Percentiles rank a stretch among this genome's conserved stretches.
Evolutionary conservation across 2,797 vertebrate genomes (phyloP).

Genomic region (Falco biarmicus): DNA sequence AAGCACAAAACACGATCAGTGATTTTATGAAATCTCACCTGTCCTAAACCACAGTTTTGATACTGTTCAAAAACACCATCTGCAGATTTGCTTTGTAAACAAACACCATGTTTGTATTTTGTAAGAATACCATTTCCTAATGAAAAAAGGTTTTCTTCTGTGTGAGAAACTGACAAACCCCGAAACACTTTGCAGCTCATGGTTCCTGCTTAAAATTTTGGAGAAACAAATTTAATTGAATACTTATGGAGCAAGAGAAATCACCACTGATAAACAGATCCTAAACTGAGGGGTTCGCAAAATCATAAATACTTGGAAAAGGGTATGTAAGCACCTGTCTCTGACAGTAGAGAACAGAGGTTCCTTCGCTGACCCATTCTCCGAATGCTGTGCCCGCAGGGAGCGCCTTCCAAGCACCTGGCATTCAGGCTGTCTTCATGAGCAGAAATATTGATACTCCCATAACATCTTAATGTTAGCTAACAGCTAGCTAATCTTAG

Average conservation of each 20-base stretch:
- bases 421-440: neutral
- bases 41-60: slow-evolving; percentile 26
- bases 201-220: neutral
- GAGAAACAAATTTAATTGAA: neutral
- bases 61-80: slow-evolving; percentile 21
- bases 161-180: neutral
- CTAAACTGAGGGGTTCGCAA: neutral
- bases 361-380: neutral
- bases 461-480: neutral
- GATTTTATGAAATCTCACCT: slow-evolving; percentile 7
- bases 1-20: neutral
- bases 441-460: neutral
- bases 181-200: neutral
- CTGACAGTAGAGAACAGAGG: neutral
- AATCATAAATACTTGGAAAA: neutral
- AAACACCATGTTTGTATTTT: neutral
- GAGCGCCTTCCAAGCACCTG: neutral
- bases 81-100: slow-evolving; percentile 5
- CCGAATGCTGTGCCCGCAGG: neutral
- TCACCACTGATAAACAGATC: neutral
- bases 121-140: neutral
- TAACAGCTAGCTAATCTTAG: neutral
- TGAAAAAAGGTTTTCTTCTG: neutral
- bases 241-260: neutral
- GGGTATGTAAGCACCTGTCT: neutral